phyloP scores from a whole-genome alignment of 2,797 vertebrate genomes.

The Ctenopoma kingsleyae region DNA sequence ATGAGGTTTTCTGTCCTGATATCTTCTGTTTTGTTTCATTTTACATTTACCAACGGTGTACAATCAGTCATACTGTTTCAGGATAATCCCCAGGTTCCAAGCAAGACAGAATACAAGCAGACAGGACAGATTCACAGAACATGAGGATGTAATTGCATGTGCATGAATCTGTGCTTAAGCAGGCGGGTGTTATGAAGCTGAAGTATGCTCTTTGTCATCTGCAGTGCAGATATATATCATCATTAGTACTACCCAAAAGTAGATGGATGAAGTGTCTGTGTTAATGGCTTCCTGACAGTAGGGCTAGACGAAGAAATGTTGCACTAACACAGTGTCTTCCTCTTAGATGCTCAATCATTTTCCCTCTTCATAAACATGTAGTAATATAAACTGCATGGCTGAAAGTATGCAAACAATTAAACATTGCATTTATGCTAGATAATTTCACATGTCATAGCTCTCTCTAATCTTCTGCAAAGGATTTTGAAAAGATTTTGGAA shows the following conservation, averaged over 20 bases:
- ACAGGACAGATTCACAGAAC: neutral
- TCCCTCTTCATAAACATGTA: neutral
- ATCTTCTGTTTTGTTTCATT: neutral
- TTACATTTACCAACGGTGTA: neutral
- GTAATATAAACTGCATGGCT: neutral
- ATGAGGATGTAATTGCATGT: neutral
- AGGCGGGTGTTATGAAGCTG: neutral
- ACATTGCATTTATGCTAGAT: neutral
- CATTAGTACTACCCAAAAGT: slow-evolving; percentile 3
- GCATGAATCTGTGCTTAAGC: neutral
- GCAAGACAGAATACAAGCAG: slow-evolving; percentile 5
- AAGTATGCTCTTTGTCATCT: neutral
- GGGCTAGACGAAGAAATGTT: neutral
- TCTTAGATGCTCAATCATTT: slow-evolving; percentile 1
- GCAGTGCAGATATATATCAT: slow-evolving; percentile 15
- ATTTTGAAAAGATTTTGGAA: neutral
- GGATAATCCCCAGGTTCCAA: neutral
- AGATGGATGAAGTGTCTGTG: slow-evolving; percentile 13
- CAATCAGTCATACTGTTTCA: slow-evolving; percentile 2
- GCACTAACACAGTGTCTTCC: neutral
- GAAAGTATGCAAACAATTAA: neutral
- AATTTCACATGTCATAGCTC: neutral
- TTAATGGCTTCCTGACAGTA: neutral
- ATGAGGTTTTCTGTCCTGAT: neutral
- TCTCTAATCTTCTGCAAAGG: neutral